These are phyloP conservation scores for Medauroidea extradentata DNA, from an alignment of 1,140 invertebrate genomes.

Conservation along the genomic window DNA sequence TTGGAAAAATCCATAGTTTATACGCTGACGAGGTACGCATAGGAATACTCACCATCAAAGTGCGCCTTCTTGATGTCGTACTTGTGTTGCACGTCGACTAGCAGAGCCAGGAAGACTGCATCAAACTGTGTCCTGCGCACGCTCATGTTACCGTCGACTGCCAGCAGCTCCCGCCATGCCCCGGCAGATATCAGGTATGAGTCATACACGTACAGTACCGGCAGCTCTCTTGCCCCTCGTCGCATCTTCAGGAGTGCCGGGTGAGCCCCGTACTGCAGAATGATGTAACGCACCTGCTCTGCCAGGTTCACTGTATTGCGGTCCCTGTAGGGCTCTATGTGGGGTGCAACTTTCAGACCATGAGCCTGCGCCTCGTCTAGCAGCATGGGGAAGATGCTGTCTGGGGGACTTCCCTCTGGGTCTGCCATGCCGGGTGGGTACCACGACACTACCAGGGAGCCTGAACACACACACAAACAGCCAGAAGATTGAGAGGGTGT, in stretches of 20 bases:
- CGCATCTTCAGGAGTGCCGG: slow-evolving; percentile 49
- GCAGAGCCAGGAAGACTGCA: slow-evolving; percentile 53
- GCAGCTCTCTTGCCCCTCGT: slow-evolving; percentile 42
- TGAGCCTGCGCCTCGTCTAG: slow-evolving; percentile 43
- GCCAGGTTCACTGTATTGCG: slow-evolving; percentile 45
- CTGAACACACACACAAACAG: not conserved
- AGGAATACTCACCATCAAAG: slow-evolving; percentile 50
- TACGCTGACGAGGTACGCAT: no score
- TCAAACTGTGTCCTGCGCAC: slow-evolving; percentile 49
- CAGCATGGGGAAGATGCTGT: slow-evolving; percentile 41
- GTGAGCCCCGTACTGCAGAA: slow-evolving; percentile 38
- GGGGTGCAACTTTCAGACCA: slow-evolving; percentile 45
- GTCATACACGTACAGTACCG: slow-evolving; percentile 56
- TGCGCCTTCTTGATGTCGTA: slow-evolving; percentile 51
- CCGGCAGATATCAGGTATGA: slow-evolving; percentile 49
- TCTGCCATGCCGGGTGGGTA: slow-evolving; percentile 41
- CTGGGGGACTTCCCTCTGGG: slow-evolving; percentile 29
- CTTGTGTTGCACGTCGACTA: slow-evolving; percentile 44
- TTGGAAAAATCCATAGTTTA: no score
- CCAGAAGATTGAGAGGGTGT: no score
- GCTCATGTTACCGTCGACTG: slow-evolving; percentile 46
- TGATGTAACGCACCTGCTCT: slow-evolving; percentile 41
- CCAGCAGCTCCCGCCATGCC: slow-evolving; percentile 48
- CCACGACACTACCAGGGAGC: slow-evolving; percentile 47
- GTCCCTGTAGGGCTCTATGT: slow-evolving; percentile 45